Evolutionary conservation across 2,888 invertebrate genomes (phyloP), one percentile per base, ranked within the genome.

Genomic region (Xanthorhoe designata): DNA sequence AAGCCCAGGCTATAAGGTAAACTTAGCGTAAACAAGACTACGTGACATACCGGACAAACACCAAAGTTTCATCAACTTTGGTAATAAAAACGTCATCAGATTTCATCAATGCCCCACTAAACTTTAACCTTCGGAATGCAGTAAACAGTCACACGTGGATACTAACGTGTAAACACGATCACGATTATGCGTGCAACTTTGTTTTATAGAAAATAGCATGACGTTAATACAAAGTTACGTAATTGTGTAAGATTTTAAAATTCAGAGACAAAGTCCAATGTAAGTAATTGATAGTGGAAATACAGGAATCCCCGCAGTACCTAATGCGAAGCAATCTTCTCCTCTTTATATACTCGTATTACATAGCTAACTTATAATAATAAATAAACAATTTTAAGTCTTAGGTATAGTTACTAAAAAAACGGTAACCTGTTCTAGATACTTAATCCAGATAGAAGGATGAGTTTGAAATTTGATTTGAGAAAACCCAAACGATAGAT

Each of bases 81-180:
- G 38, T 42, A 42, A 42, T 42, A 42, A 13, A 13, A 42, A 42
- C 38, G 61, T 60, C 61, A 70, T 61, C 62, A 17, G 50, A 52
- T 61, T 68, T 51, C 52, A 57, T 51, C 51, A 63, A 47, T 55
- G 68, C 52, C 45, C 64, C 60, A 68, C 18, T 72, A 64, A 68
- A 61, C 68, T 69, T 69, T 47, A 67, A 62, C 61, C 70, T 67
- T 66, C 52, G 57, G 65, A 69, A 72, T 72, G 67, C 55, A 18
- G 63, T 61, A 59, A 64, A 63, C 42, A 49, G 13, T 8, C 55
- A 54, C 69, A 69, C 73, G 66, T 72, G 68, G 57, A 61, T 62
- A 38, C 38, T 56, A 57, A 66, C 68, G 70, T 71, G 71, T 57
- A 64, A 61, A 54, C 15, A 52, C 53, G 63, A 55, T 42, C 29